These are phyloP conservation scores for Halocynthia aurantium DNA, from an alignment of 23 tunicate genomes.

Conservation along the genomic window DNA sequence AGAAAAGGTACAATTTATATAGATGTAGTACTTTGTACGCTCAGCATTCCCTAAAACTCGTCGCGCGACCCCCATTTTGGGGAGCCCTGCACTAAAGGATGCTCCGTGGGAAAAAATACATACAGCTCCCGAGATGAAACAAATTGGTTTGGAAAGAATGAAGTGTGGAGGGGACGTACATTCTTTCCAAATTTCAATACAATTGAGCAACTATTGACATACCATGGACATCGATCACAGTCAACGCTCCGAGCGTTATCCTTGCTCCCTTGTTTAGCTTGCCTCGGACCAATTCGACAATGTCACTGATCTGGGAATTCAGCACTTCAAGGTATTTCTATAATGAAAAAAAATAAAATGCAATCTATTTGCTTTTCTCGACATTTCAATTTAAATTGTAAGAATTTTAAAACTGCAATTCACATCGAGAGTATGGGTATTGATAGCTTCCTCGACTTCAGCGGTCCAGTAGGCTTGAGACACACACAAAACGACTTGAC, in stretches of 20 bases:
- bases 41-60: too few relatives aligned
- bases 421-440: slow-evolving; percentile 61
- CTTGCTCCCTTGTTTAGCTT: slow-evolving; percentile 85
- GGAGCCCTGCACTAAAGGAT: too few relatives aligned
- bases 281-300: slow-evolving; percentile 86
- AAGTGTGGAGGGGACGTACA: not conserved
- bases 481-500: slow-evolving; percentile 77
- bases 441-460: slow-evolving; percentile 89
- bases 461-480: slow-evolving; percentile 93
- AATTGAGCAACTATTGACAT: not conserved
- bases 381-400: not conserved
- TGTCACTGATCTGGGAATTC: slow-evolving; percentile 87
- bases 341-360: not conserved
- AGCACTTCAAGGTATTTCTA: slow-evolving; percentile 73
- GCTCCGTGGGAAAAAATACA: not conserved
- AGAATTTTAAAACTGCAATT: slow-evolving; percentile 9
- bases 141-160: too few relatives aligned
- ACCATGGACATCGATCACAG: slow-evolving; percentile 95
- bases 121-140: not conserved
- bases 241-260: slow-evolving; percentile 74
- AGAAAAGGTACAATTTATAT: too few relatives aligned
- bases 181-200: not conserved
- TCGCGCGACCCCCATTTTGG: too few relatives aligned
- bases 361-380: not conserved
- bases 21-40: too few relatives aligned